A percentile compares a stretch with the other conserved stretches of the same genome.
phyloP scores from a whole-genome alignment of 2,888 invertebrate genomes.

The Dendrolimus pini region DNA sequence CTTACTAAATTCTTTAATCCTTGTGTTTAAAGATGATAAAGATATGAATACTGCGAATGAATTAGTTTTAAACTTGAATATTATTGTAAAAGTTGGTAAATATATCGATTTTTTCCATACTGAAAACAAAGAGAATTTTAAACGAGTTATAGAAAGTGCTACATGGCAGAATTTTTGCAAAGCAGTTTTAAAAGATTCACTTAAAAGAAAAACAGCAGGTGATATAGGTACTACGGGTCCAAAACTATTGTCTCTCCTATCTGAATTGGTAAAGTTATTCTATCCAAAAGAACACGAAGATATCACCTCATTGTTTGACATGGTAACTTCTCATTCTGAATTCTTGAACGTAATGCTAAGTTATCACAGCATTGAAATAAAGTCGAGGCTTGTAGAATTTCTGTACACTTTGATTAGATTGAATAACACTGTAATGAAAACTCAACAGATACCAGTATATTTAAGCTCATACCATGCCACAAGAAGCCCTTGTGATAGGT shows the following conservation, averaged over 20 bases:
- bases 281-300: slow-evolving; percentile 66
- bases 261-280: slow-evolving; percentile 73
- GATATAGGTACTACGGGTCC: slow-evolving; percentile 51
- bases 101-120: slow-evolving; percentile 30
- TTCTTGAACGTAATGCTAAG: slow-evolving; percentile 83
- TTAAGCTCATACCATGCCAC: slow-evolving; percentile 88
- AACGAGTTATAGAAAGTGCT: slow-evolving; percentile 58
- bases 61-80: slow-evolving; percentile 40
- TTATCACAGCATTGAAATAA: slow-evolving; percentile 58
- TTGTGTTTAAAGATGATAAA: slow-evolving; percentile 62
- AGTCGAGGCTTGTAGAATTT: slow-evolving; percentile 80
- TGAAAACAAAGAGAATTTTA: slow-evolving; percentile 42
- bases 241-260: slow-evolving; percentile 72
- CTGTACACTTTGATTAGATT: slow-evolving; percentile 78
- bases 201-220: slow-evolving; percentile 62
- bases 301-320: slow-evolving; percentile 79
- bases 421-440: slow-evolving; percentile 79
- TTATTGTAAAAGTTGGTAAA: slow-evolving; percentile 44
- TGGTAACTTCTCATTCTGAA: slow-evolving; percentile 86
- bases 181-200: slow-evolving; percentile 80
- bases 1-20: slow-evolving; percentile 69
- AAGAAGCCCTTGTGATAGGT: slow-evolving; percentile 81
- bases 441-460: slow-evolving; percentile 84
- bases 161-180: slow-evolving; percentile 79
- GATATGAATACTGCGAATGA: slow-evolving; percentile 29